Conservation (phyloP, 2,797 vertebrate genomes). For the Rhynchotus rufescens region DNA sequence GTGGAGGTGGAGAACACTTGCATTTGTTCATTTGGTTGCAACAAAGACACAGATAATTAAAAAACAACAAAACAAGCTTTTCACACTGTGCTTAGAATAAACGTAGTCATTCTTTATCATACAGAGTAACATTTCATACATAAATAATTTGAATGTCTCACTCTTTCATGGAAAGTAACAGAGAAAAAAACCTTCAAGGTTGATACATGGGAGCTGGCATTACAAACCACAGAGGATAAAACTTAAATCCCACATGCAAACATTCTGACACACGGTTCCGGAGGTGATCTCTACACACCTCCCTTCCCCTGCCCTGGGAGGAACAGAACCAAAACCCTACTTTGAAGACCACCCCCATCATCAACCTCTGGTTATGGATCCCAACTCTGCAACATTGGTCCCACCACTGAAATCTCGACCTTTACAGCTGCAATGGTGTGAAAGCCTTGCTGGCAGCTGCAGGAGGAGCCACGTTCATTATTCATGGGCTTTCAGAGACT, state of each 20-base stretch:
- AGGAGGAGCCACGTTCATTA: neutral
- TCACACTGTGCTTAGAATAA: conserved; percentile 13
- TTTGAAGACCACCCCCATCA: conserved; percentile 36
- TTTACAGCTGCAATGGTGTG: neutral
- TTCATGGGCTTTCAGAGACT: neutral
- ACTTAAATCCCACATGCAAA: neutral
- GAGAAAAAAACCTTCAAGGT: conserved; percentile 75
- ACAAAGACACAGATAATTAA: neutral
- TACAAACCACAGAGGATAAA: conserved; percentile 23
- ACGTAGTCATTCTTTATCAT: conserved; percentile 24
- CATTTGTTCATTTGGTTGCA: neutral
- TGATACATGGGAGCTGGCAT: conserved; percentile 52
- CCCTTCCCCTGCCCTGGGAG: neutral
- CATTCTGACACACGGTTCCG: neutral
- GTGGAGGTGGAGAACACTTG: neutral
- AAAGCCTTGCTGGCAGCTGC: conserved; percentile 5
- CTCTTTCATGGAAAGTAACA: conserved; percentile 78
- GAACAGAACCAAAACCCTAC: conserved; percentile 13
- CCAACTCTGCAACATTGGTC: neutral
- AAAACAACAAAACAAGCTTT: neutral
- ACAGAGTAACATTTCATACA: conserved; percentile 12
- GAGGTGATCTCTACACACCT: neutral
- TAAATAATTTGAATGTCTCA: conserved; percentile 58
- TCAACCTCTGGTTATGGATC: conserved; percentile 14
- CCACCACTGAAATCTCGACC: neutral